These are phyloP conservation scores for Prochilodus magdalenae DNA, from an alignment of 2,113 vertebrate species.

Conservation along the genomic window DNA sequence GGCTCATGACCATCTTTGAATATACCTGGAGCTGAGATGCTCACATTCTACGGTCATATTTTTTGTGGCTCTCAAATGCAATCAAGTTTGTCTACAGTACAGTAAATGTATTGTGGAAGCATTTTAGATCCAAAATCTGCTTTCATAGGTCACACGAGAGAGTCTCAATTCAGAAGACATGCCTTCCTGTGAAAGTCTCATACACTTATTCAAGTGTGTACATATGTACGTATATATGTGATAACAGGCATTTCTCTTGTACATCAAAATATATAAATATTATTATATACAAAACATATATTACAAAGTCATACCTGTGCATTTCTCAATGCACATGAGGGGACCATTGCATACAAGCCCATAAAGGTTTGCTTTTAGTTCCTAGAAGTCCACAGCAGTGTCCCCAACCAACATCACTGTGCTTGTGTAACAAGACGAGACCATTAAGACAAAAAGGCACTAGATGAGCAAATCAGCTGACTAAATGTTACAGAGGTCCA, in stretches of 20 bases:
- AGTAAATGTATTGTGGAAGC: not conserved
- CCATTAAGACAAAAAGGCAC: slow-evolving; percentile 44
- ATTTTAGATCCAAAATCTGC: not conserved
- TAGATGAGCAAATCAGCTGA: not conserved
- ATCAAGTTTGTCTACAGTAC: not conserved
- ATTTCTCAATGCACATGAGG: slow-evolving; percentile 53
- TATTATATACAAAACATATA: slow-evolving; percentile 71
- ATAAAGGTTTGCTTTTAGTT: not conserved
- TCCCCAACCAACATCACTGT: not conserved
- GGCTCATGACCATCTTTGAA: not conserved
- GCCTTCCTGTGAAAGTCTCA: not conserved
- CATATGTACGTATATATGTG: slow-evolving; percentile 25
- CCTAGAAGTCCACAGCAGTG: not conserved
- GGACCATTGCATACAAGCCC: slow-evolving; percentile 16
- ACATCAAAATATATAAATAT: slow-evolving; percentile 67
- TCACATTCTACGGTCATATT: slow-evolving; percentile 6
- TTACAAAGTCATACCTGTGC: slow-evolving; percentile 55
- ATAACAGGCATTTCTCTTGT: slow-evolving; percentile 2
- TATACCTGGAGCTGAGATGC: slow-evolving; percentile 9
- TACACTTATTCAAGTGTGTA: slow-evolving; percentile 13
- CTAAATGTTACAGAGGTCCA: not conserved
- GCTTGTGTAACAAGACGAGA: not conserved
- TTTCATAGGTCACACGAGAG: not conserved
- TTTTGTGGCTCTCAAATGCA: slow-evolving; percentile 1
- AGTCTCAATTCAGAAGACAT: not conserved